phyloP scores from a whole-genome alignment of 2,888 invertebrate genomes.

The Sepioteuthis lessoniana region DNA sequence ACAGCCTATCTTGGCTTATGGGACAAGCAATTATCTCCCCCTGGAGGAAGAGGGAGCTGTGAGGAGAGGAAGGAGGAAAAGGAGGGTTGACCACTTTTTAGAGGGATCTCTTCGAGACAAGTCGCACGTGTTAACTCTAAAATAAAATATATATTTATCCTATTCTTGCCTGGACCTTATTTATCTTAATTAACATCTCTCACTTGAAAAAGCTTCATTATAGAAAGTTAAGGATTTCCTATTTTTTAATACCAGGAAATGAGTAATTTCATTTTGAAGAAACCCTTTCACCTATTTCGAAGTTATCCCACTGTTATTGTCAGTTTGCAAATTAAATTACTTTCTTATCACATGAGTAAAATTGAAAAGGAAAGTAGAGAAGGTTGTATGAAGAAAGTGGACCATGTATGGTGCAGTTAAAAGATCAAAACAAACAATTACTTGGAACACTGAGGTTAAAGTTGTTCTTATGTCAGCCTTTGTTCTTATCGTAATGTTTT shows the following conservation, averaged over 20 bases:
- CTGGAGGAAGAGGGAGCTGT: too few relatives aligned
- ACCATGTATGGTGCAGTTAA: neutral
- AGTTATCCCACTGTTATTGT: neutral
- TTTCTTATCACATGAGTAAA: neutral
- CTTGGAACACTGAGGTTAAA: neutral
- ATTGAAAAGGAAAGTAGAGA: neutral
- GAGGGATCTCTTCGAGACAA: too few relatives aligned
- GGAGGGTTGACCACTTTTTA: too few relatives aligned
- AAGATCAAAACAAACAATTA: neutral
- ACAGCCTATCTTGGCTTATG: too few relatives aligned
- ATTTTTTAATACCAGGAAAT: neutral
- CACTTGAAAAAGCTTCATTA: too few relatives aligned
- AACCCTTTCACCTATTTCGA: neutral
- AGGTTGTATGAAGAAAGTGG: neutral
- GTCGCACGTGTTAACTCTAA: too few relatives aligned
- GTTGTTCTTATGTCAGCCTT: neutral
- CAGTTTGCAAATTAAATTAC: constrained; percentile 33
- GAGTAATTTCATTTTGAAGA: neutral
- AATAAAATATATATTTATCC: too few relatives aligned
- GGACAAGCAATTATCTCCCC: too few relatives aligned
- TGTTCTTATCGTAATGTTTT: neutral
- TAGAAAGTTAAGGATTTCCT: too few relatives aligned
- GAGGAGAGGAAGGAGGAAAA: too few relatives aligned
- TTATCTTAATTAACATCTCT: too few relatives aligned
- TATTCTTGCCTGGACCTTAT: too few relatives aligned